Evolutionary conservation across 2,113 vertebrate genomes (phyloP), one percentile per base, ranked within the genome.

Genomic region (Porphyrio hochstetteri): DNA sequence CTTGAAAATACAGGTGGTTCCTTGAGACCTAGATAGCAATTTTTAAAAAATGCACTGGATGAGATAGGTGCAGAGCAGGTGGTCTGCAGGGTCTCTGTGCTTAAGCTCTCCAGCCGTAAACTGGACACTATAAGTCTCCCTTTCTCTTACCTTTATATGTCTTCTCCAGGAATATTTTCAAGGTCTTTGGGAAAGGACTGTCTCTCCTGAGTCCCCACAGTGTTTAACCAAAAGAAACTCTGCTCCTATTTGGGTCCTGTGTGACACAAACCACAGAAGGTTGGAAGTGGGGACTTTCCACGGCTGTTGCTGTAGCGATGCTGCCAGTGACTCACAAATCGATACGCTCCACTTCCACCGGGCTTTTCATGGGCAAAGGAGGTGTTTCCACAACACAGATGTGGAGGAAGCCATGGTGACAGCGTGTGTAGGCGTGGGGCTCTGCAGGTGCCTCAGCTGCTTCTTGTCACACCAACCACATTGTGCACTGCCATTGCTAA

Each of bases 371-470:
- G 78, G 61, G 28, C 56, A 92, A 82, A 44, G 60, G 50, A 91
- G 68, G 72, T 88, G 64, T 92, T 94, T 77, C 79, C 67, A 69
- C 50, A 69, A 65, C 79, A 93, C 71, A 77, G 86, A 69, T 90
- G 76, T 82, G 79, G 55, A 95, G 82, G 85, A 90, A 94, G 86
- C 71, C 40, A 7, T 57, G 78, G 68, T 83, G 88, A 88, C 85
- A 44, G 27, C 5, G 31, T n/a, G 29, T 61, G 86, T 92, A 80
- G 86, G 82, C 88, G 68, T 21, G 5, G 52, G 42, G 14, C 80
- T 91, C 77, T 70, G 80, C 77, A 68, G 86, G 83, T 5, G 0
- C 77, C 69, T 93, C 86, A 71, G 80, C 50, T 78, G 46, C 77
- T 82, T 64, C 92, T 67, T 75, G 88, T 94, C 86, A 86, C 68